Percentiles rank a stretch among this genome's conserved stretches.
These are phyloP conservation scores for Rhingia rostrata DNA, from an alignment of 2,888 invertebrate species.

Conservation along the genomic window DNA sequence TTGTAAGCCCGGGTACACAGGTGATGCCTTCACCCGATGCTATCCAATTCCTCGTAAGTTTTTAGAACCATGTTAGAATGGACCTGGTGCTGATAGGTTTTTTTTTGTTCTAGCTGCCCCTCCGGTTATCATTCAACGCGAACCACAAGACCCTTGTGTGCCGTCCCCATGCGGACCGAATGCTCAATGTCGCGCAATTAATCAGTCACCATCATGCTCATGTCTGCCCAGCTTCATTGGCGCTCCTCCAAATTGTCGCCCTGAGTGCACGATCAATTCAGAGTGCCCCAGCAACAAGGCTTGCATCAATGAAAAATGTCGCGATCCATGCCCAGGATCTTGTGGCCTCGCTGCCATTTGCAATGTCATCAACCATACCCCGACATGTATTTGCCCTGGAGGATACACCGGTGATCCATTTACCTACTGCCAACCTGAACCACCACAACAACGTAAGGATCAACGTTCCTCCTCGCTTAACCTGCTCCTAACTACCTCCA, in stretches of 20 bases:
- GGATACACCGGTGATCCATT: conserved; percentile 89
- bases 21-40: conserved; percentile 89
- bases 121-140: conserved; percentile 74
- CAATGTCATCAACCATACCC: conserved; percentile 88
- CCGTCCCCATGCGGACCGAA: conserved; percentile 88
- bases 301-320: conserved; percentile 88
- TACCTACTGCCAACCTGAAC: conserved; percentile 87
- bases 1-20: conserved; percentile 87
- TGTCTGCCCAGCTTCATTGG: conserved; percentile 87
- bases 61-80: conserved; percentile 80
- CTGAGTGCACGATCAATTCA: conserved; percentile 88
- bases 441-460: conserved; percentile 80
- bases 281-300: conserved; percentile 89
- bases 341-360: conserved; percentile 87
- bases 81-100: conserved; percentile 85
- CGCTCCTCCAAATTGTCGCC: conserved; percentile 88
- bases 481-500: not conserved
- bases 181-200: conserved; percentile 85
- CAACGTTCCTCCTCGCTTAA: not conserved
- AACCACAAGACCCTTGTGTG: conserved; percentile 83
- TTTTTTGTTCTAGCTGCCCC: conserved; percentile 83
- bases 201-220: conserved; percentile 86
- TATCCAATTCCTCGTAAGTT: conserved; percentile 83
- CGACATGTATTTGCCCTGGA: conserved; percentile 87
- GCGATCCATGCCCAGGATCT: conserved; percentile 89